These are phyloP conservation scores for Baronia brevicornis DNA, from an alignment of 2,888 invertebrate species.

Conservation along the genomic window DNA sequence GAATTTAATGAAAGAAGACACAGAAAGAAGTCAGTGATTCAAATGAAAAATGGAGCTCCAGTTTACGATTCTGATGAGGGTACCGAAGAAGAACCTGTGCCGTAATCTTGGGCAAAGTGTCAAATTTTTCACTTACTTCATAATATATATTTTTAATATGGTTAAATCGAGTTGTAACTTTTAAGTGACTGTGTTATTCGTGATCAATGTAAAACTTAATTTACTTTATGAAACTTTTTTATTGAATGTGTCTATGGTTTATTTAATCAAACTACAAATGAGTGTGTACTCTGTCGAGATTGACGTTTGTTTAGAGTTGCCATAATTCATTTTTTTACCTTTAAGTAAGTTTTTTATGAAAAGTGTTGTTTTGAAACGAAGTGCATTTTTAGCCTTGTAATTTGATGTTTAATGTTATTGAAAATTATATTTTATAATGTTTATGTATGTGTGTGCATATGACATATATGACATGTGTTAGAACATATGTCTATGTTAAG, in stretches of 20 bases:
- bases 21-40: conserved; percentile 76
- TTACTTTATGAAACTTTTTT: conserved; percentile 12
- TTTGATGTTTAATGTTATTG: conserved; percentile 28
- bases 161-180: conserved; percentile 39
- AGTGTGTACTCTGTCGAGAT: no score
- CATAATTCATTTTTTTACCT: conserved; percentile 42
- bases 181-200: conserved; percentile 50
- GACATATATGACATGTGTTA: conserved; percentile 28
- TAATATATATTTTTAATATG: conserved; percentile 10
- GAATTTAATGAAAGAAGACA: conserved; percentile 72
- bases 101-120: conserved; percentile 49
- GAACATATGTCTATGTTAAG: conserved; percentile 18
- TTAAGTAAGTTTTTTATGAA: conserved; percentile 30
- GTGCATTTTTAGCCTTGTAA: conserved; percentile 48
- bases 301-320: conserved; percentile 36
- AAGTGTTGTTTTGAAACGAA: conserved; percentile 46
- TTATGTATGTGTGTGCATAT: conserved; percentile 32
- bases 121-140: conserved; percentile 29
- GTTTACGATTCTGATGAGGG: conserved; percentile 77
- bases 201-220: conserved; percentile 32
- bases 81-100: conserved; percentile 80
- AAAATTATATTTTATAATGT: conserved; percentile 43
- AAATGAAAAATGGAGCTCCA: conserved; percentile 72
- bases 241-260: conserved; percentile 25
- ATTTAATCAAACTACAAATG: conserved; percentile 24